Conservation (phyloP, 1,140 invertebrate species). For the Drosophila subobscura region DNA sequence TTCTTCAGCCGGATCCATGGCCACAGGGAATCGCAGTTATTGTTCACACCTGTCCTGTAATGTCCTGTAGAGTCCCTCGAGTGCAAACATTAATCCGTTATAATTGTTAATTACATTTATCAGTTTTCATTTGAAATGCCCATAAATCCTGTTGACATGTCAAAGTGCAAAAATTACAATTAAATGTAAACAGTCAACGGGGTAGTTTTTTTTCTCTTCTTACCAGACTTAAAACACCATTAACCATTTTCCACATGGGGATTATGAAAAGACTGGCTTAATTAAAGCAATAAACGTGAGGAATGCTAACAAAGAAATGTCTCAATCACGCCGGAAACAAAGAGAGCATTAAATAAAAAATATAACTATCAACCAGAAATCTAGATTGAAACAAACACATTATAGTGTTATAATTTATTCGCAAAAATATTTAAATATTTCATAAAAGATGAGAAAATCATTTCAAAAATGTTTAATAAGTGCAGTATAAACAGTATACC, state of each 20-base stretch:
- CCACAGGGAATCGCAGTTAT: background rate
- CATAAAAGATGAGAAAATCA: background rate
- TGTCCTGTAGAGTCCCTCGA: background rate
- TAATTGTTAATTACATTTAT: conserved; percentile 49
- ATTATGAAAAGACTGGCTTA: conserved; percentile 35
- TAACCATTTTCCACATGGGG: conserved; percentile 1
- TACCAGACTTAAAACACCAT: conserved; percentile 7
- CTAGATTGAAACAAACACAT: conserved; percentile 2
- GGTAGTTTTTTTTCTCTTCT: conserved; percentile 4
- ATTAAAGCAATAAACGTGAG: conserved; percentile 35
- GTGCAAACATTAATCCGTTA: conserved; percentile 25
- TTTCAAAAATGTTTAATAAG: background rate
- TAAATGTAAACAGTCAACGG: conserved; percentile 57
- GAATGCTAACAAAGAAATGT: conserved; percentile 26
- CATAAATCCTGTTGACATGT: conserved; percentile 38
- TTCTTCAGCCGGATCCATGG: background rate
- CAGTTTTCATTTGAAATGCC: conserved; percentile 18
- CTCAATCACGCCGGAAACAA: conserved; percentile 20
- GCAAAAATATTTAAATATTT: background rate
- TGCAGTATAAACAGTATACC: conserved; percentile 6
- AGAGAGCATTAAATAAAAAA: conserved; percentile 46
- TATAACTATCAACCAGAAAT: conserved; percentile 27
- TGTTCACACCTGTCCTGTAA: conserved; percentile 24
- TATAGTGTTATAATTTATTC: conserved; percentile 10
- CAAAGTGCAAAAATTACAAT: conserved; percentile 51